A percentile compares a stretch with the other conserved stretches of the same genome.
Conservation (phyloP, 2,797 vertebrate species). For the Moxostoma hubbsi region DNA sequence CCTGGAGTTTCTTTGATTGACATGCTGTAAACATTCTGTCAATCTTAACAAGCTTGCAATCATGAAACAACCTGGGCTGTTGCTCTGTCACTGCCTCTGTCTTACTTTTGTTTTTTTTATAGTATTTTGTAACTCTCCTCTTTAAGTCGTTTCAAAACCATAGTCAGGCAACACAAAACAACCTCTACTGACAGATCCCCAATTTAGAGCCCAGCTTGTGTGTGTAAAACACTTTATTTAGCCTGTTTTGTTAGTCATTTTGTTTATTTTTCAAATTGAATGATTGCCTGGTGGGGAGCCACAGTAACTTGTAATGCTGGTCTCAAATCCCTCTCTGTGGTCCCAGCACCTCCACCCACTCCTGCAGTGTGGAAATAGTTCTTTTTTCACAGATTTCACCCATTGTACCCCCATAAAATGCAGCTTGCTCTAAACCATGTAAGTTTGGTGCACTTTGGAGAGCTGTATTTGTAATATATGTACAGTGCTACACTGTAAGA, state of each 20-base stretch:
- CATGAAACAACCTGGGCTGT: conserved; percentile 60
- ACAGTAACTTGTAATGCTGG: conserved; percentile 53
- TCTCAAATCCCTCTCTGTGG: conserved; percentile 30
- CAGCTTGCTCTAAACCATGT: neutral
- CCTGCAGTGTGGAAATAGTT: conserved; percentile 16
- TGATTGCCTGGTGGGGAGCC: conserved; percentile 74
- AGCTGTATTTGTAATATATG: no score
- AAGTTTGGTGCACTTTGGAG: neutral
- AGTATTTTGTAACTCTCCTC: conserved; percentile 25
- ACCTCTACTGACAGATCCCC: conserved; percentile 65
- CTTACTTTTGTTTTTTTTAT: conserved; percentile 44
- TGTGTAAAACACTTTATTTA: conserved; percentile 76
- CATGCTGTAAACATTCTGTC: conserved; percentile 55
- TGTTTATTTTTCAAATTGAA: conserved; percentile 75
- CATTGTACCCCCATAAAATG: conserved; percentile 16
- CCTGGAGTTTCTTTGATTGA: conserved; percentile 64
- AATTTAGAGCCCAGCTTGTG: conserved; percentile 69
- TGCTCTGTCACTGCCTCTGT: conserved; percentile 8
- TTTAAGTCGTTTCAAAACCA: conserved; percentile 31
- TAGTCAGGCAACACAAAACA: conserved; percentile 61
- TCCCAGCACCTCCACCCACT: neutral
- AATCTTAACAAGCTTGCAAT: conserved; percentile 67
- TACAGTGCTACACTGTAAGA: no score
- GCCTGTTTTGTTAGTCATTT: conserved; percentile 78
- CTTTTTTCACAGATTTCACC: conserved; percentile 23